Percentiles rank a stretch among this genome's conserved stretches.
Evolutionary conservation across 2,797 vertebrate species (phyloP).

Genomic region (Oceanodroma leucorhoa): DNA sequence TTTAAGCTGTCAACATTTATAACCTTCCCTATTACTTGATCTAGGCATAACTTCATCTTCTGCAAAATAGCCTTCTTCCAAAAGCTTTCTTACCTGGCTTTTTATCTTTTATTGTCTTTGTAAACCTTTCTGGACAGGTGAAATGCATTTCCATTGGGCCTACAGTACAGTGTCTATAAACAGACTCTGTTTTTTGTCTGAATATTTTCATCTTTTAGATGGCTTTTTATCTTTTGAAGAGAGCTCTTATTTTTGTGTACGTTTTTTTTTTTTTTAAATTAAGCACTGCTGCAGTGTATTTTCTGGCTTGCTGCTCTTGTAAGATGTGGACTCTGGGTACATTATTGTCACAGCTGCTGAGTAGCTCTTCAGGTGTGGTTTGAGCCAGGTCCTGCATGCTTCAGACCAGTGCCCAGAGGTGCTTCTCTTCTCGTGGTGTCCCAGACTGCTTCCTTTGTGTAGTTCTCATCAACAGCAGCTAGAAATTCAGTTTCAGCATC

Average conservation of each 20-base stretch:
- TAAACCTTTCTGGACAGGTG: neutral
- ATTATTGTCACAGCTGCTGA: fast-evolving
- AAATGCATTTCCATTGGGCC: neutral
- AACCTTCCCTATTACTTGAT: neutral
- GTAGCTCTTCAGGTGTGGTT: neutral
- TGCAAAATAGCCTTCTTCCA: neutral
- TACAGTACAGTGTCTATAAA: neutral
- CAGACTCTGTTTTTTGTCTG: neutral
- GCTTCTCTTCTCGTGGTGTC: neutral
- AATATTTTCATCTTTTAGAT: neutral
- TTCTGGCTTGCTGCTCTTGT: neutral
- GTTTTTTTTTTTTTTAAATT: neutral
- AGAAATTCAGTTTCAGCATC: neutral
- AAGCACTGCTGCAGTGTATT: fast-evolving
- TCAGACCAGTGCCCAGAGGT: neutral
- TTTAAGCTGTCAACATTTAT: neutral
- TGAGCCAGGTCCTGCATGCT: neutral
- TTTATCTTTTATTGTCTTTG: neutral
- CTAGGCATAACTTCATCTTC: neutral
- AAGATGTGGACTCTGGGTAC: neutral
- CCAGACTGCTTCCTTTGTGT: neutral
- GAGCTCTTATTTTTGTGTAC: neutral
- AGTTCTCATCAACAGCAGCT: neutral
- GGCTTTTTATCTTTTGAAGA: neutral
- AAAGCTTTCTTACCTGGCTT: neutral